Evolutionary conservation across 2,888 invertebrate species (phyloP).

Genomic region (Mechanitis messenoides): DNA sequence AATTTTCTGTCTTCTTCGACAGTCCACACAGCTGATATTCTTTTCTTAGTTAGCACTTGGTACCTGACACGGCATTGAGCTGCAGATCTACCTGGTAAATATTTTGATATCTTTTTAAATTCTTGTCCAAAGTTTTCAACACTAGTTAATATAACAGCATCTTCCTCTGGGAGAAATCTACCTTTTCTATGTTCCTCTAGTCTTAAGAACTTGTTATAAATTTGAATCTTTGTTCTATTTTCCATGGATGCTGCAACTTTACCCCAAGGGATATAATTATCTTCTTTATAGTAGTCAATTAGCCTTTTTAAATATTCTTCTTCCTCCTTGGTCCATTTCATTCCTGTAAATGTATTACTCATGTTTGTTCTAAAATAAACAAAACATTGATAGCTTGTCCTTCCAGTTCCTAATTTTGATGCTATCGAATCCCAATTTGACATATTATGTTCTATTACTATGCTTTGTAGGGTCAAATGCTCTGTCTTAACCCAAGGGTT

Average conservation of each 20-base stretch:
- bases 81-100: slow-evolving; percentile 78
- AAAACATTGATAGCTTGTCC: slow-evolving; percentile 83
- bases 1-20: slow-evolving; percentile 78
- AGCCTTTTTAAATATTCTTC: slow-evolving; percentile 79
- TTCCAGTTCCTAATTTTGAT: slow-evolving; percentile 66
- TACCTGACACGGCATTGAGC: slow-evolving; percentile 79
- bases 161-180: slow-evolving; percentile 81
- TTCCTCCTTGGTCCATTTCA: slow-evolving; percentile 82
- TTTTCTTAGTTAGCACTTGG: slow-evolving; percentile 61
- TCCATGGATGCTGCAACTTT: slow-evolving; percentile 80
- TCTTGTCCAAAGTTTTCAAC: slow-evolving; percentile 78
- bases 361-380: slow-evolving; percentile 78
- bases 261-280: slow-evolving; percentile 84
- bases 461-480: slow-evolving; percentile 42
- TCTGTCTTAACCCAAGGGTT: slow-evolving; percentile 50
- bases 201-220: slow-evolving; percentile 77
- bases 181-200: slow-evolving; percentile 71
- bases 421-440: slow-evolving; percentile 84
- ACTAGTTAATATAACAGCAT: slow-evolving; percentile 78
- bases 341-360: slow-evolving; percentile 42
- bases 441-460: slow-evolving; percentile 50
- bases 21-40: slow-evolving; percentile 75
- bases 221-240: slow-evolving; percentile 79
- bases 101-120: slow-evolving; percentile 75
- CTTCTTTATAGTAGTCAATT: slow-evolving; percentile 79